Conservation (phyloP, 23 tunicate genomes). For the Styela plicata region DNA sequence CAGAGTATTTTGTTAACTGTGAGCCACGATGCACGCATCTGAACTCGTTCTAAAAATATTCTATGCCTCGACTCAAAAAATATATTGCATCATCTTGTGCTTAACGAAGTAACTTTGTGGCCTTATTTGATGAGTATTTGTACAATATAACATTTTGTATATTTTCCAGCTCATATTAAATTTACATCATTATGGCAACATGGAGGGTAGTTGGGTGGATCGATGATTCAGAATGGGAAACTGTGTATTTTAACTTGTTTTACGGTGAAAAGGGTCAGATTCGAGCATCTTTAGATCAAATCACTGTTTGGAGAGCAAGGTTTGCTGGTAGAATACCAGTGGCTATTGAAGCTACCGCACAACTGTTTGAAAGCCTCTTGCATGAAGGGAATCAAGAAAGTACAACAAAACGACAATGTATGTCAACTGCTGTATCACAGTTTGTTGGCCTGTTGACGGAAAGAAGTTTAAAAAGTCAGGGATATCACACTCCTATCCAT, state of each 20-base stretch:
- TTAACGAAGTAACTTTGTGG: too few relatives aligned
- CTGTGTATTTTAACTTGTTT: conserved; percentile 40
- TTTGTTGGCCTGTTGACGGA: conserved; percentile 70
- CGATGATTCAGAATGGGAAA: conserved; percentile 51
- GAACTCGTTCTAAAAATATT: too few relatives aligned
- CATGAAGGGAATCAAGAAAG: not conserved
- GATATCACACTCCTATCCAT: conserved; percentile 26
- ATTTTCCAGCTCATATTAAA: not conserved
- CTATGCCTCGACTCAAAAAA: too few relatives aligned
- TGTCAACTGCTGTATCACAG: conserved; percentile 50
- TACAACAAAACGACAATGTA: not conserved
- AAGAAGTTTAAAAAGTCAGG: conserved; percentile 3
- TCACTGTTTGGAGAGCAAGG: conserved; percentile 49
- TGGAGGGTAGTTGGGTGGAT: conserved; percentile 45
- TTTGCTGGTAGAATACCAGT: conserved; percentile 48
- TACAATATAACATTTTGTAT: too few relatives aligned
- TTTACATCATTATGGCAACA: not conserved
- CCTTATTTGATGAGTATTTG: too few relatives aligned
- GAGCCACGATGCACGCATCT: too few relatives aligned
- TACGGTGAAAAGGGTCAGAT: conserved; percentile 30
- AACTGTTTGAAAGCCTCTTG: conserved; percentile 33
- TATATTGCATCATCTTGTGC: too few relatives aligned
- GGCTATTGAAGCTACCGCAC: conserved; percentile 69
- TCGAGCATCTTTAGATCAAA: conserved; percentile 33
- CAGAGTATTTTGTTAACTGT: too few relatives aligned